Evolutionary conservation across 2,888 invertebrate genomes (phyloP).

Genomic region (Prenolepis imparis): DNA sequence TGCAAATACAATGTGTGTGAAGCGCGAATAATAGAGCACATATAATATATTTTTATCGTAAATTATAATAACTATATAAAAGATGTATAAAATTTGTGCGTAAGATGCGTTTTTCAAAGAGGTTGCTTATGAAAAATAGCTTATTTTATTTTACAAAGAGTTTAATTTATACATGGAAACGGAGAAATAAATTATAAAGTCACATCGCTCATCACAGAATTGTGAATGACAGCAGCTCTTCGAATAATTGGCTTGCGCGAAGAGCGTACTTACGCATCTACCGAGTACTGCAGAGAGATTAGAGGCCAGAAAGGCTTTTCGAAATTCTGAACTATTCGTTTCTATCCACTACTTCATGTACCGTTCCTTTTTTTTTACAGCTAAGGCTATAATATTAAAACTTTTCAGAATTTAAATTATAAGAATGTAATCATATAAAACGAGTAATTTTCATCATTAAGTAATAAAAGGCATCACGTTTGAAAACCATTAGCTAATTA

Average conservation of each 20-base stretch:
- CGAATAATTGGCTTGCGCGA: constrained; percentile 32
- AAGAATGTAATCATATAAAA: constrained; percentile 14
- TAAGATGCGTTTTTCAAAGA: background rate
- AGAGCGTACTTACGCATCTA: constrained; percentile 8
- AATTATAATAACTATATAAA: background rate
- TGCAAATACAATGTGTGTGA: background rate
- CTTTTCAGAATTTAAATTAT: background rate
- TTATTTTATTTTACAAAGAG: background rate
- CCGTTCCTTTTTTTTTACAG: background rate
- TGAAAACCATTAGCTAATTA: background rate
- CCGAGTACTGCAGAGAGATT: constrained; percentile 34
- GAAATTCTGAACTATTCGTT: constrained; percentile 35
- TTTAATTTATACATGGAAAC: background rate
- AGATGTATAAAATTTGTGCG: background rate
- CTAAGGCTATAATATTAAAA: constrained; percentile 32
- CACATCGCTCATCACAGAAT: background rate
- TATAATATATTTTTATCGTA: background rate
- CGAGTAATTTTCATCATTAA: background rate
- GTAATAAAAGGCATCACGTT: background rate
- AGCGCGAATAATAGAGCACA: background rate
- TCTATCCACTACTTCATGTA: background rate
- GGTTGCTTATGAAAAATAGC: background rate
- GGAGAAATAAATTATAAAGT: background rate
- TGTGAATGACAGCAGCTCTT: constrained; percentile 18
- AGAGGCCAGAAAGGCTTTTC: constrained; percentile 24